These are phyloP conservation scores for Coregonus clupeaformis DNA, from an alignment of 2,113 vertebrate species.

Conservation along the genomic window DNA sequence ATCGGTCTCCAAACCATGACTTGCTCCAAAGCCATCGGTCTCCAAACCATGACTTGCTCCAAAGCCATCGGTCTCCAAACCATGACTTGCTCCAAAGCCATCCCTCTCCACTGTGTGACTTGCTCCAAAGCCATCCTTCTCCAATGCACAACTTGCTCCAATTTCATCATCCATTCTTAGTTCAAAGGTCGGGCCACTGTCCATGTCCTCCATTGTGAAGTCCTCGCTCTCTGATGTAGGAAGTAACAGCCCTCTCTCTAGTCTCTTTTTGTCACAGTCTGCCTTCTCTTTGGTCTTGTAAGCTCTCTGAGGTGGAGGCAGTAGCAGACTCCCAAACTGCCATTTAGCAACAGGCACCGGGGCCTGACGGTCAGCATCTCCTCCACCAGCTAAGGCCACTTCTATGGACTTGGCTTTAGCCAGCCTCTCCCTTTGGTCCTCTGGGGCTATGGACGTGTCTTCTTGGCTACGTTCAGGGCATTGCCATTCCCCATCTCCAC, in stretches of 20 bases:
- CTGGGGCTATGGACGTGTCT: constrained; percentile 1
- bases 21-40: too few relatives aligned
- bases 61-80: not conserved
- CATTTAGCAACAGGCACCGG: constrained; percentile 1
- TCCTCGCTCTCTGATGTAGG: too few relatives aligned
- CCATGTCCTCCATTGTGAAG: too few relatives aligned
- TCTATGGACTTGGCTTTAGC: constrained; percentile 2
- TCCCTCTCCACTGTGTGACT: too few relatives aligned
- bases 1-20: accelerated
- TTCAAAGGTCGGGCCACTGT: too few relatives aligned
- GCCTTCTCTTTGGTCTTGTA: constrained; percentile 9
- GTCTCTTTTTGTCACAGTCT: constrained; percentile 1
- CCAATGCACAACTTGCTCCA: too few relatives aligned
- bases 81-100: too few relatives aligned
- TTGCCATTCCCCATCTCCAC: not conserved
- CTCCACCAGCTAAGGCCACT: constrained; percentile 8
- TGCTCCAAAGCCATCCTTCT: too few relatives aligned
- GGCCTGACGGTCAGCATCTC: not conserved
- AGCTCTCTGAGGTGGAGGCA: not conserved
- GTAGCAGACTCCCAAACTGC: not conserved
- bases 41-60: not conserved
- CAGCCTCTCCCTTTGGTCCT: constrained; percentile 17
- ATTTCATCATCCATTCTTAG: too few relatives aligned
- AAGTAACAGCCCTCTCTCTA: not conserved
- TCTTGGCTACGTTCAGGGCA: not conserved